Evolutionary conservation across 2,888 invertebrate genomes (phyloP), one percentile per base, ranked within the genome.

Genomic region (Noctua janthina): DNA sequence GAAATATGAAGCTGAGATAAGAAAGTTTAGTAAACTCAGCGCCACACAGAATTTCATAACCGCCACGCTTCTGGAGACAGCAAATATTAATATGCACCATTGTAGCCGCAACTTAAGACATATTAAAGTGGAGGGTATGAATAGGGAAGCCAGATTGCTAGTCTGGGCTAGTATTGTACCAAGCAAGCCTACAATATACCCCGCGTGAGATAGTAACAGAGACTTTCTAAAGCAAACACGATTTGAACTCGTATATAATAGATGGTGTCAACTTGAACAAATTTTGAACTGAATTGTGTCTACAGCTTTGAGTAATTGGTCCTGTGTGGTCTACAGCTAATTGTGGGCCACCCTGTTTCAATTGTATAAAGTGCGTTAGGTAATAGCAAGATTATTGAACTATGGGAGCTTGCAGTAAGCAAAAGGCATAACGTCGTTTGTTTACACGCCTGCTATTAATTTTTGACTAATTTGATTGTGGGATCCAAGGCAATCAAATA

Each of bases 161-260:
- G 71, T 64, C 82, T n/a, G 20, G 74, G 78, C 81, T 17, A 64
- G 76, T 75, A 76, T 86, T 86, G 51, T 87, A 74, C 68, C 67
- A 62, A 46, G n/a, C 43, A 43, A 78, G 71, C 68, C 87, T 77
- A 87, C 85, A 89, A 88, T 88, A 86, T 78, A 82, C 71, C 72
- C 54, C 49, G 76, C 82, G 73, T 83, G 79, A 79, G 76, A 84
- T 81, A 79, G 62, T 59, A 74, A 87, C 81, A 74, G 79, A 81
- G 78, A 89, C 88, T 89, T 89, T 88, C 82, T 83, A 89, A 87
- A 81, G 85, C 56, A 75, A 86, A 84, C 87, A 88, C 85, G 88
- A 89, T 81, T 81, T 81, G 80, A 80, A 80, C 83, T 81, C 54
- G 64, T 79, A 82, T 79, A 82, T 82, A 79, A 86, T 89, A 78